Evolutionary conservation across 2,113 vertebrate genomes (phyloP).

Genomic region (Aix galericulata): DNA sequence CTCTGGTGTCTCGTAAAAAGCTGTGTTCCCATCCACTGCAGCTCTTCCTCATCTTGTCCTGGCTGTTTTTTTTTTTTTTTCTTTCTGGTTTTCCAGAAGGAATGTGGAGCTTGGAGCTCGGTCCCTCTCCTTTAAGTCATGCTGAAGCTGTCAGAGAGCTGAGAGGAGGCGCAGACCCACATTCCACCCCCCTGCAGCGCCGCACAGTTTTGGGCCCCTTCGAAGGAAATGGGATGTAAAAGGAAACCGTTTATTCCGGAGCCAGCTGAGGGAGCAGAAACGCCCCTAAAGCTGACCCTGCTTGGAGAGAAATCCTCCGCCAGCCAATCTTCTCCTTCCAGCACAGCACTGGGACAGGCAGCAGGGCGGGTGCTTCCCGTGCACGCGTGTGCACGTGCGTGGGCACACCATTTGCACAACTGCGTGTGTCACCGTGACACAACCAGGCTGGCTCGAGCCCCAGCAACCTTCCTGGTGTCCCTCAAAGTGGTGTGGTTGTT

Average conservation of each 20-base stretch:
- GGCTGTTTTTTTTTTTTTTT: not conserved
- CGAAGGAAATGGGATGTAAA: not conserved
- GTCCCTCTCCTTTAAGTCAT: not conserved
- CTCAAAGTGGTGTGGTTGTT: accelerated
- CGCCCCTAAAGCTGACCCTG: not conserved
- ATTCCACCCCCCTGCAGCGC: not conserved
- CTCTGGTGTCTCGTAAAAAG: not conserved
- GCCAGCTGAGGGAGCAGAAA: not conserved
- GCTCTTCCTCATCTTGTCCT: not conserved
- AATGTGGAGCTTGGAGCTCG: not conserved
- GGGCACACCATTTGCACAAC: not conserved
- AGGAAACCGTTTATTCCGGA: conserved; percentile 4
- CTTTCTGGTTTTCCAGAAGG: not conserved
- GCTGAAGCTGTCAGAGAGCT: not conserved
- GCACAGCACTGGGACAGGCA: not conserved
- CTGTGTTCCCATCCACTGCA: not conserved
- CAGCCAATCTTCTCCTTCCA: conserved; percentile 51
- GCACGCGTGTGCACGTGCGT: too few relatives aligned
- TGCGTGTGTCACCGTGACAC: not conserved
- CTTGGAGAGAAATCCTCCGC: not conserved
- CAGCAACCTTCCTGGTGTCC: accelerated
- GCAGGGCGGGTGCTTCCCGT: not conserved
- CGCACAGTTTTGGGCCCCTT: not conserved
- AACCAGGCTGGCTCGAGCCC: not conserved
- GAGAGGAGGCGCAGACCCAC: not conserved